Conservation (phyloP, 1,140 invertebrate species). For the Polypedilum vanderplanki region DNA sequence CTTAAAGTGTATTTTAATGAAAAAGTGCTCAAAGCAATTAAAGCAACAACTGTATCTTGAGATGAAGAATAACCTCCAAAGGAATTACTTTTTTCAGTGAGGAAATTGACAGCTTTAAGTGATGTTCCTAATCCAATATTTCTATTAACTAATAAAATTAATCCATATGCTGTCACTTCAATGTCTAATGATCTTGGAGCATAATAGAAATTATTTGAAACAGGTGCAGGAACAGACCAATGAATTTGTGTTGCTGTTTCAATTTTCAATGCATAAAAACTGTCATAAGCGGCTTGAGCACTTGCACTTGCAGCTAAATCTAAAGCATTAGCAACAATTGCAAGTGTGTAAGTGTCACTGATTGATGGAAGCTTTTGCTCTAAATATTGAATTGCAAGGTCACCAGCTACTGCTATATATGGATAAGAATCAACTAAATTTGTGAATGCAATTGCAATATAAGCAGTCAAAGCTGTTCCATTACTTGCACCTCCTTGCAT, state of each 20-base stretch:
- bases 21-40: conserved; percentile 58
- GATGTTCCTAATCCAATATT: conserved; percentile 50
- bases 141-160: conserved; percentile 55
- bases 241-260: not conserved
- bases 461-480: conserved; percentile 73
- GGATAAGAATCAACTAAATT: conserved; percentile 46
- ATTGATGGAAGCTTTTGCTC: not conserved
- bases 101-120: conserved; percentile 54
- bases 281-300: not conserved
- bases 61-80: conserved; percentile 70
- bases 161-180: conserved; percentile 72
- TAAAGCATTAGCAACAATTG: conserved; percentile 68
- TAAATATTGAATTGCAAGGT: conserved; percentile 43
- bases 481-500: conserved; percentile 62
- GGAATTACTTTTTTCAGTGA: conserved; percentile 66
- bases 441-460: conserved; percentile 67
- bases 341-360: conserved; percentile 65
- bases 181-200: conserved; percentile 59
- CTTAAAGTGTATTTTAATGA: conserved; percentile 41
- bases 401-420: not conserved
- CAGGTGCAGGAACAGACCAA: not conserved
- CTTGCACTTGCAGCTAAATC: conserved; percentile 53
- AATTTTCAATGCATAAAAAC: not conserved
- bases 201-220: conserved; percentile 46
- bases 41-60: conserved; percentile 60